Evolutionary conservation across 2,797 vertebrate species (phyloP), one percentile per base, ranked within the genome.

Genomic region (Takifugu rubripes): DNA sequence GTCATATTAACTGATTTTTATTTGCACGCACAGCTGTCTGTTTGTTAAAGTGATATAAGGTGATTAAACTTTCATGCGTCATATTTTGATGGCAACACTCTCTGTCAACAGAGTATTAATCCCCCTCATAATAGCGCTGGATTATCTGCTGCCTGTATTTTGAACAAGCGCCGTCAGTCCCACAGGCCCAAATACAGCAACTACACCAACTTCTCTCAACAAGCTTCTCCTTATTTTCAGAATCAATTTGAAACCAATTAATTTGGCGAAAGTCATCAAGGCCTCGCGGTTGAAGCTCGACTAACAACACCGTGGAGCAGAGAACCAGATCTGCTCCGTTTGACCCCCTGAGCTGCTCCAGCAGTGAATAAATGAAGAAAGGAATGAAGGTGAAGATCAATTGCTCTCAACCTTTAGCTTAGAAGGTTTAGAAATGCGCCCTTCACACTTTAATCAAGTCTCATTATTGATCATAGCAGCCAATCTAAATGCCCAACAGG

Each of bases 21-120:
- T 56, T 50, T 44, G 52, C 55, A 49, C 15, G 3, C 27, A 40
- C 27, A 31, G 51, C 64, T 84, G 68, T 87, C 84, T 86, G 80
- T 62, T 61, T 63, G 14, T 44, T 10, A 2, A 31, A 25, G 56
- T 68, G 61, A 67, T 29, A 56, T 59, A 68, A 53, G 44, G 46
- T n/a, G 2, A 43, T 26, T 43, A 25, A 66, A 56, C 51, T 52
- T 54, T 60, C 8, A 29, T 49, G 54, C 25, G 14, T 61, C 49
- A 6, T 58, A 54, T 40, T 50, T 25, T 1, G 5, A 68, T 54
- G 49, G 54, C 63, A 71, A 63, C 51, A 50, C 56, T 53, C 26
- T 77, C 49, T 54, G 68, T 67, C 65, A 80, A 79, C 44, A 21
- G n/a, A 9, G 44, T 21, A 3, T 21, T n/a, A 46, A 46, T 21